These are phyloP conservation scores for Allobates femoralis DNA, from an alignment of 2,797 vertebrate species.

Conservation along the genomic window DNA sequence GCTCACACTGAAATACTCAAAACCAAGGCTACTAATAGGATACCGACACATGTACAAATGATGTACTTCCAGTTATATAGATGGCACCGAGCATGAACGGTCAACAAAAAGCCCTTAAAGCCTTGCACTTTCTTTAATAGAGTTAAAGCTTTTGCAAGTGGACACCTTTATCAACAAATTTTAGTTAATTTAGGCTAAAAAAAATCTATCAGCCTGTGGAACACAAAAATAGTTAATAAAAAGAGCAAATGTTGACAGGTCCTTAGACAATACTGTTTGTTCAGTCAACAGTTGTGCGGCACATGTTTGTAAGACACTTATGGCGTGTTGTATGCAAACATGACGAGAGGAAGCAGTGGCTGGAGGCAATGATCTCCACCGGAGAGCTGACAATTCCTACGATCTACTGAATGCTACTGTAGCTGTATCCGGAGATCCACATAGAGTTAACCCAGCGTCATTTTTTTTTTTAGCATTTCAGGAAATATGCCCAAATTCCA, in stretches of 20 bases:
- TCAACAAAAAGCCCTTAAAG: background rate
- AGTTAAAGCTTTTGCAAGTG: background rate
- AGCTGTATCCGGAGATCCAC: too few species aligned
- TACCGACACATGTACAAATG: background rate
- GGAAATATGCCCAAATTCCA: constrained; percentile 58
- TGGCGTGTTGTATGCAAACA: constrained; percentile 48
- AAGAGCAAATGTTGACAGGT: constrained; percentile 52
- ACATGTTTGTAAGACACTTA: constrained; percentile 52
- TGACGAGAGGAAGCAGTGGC: constrained; percentile 39
- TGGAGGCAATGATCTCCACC: constrained; percentile 21
- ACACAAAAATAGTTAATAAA: constrained; percentile 31
- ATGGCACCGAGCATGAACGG: background rate
- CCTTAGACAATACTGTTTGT: constrained; percentile 55
- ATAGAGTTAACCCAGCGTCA: constrained; percentile 32
- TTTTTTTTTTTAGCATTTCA: constrained; percentile 21
- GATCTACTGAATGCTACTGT: background rate
- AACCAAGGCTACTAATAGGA: background rate
- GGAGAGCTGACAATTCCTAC: constrained; percentile 19
- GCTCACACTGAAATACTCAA: background rate
- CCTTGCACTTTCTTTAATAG: background rate
- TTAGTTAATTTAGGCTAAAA: constrained; percentile 10
- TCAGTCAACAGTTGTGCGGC: constrained; percentile 40
- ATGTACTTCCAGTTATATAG: background rate
- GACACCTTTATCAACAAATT: background rate
- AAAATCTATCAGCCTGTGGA: background rate